phyloP scores from a whole-genome alignment of 2,797 vertebrate species.

The Chelmon rostratus region DNA sequence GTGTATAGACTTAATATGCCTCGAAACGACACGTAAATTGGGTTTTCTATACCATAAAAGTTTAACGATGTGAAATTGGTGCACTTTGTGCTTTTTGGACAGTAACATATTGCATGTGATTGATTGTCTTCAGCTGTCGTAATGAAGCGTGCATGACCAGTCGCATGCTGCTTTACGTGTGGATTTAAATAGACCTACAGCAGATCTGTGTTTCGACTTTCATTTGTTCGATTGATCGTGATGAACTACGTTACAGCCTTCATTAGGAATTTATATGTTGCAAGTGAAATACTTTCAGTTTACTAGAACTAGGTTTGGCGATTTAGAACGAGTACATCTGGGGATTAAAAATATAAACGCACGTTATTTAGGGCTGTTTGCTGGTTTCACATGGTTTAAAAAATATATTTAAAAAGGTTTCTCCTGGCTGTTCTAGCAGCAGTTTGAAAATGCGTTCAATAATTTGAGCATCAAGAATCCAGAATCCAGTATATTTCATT shows the following conservation, averaged over 20 bases:
- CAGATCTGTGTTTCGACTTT: background rate
- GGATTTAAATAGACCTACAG: background rate
- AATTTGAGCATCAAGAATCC: background rate
- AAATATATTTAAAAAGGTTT: background rate
- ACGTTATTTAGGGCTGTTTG: background rate
- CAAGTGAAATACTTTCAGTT: background rate
- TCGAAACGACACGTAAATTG: accelerated
- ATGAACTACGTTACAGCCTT: background rate
- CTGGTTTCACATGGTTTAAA: background rate
- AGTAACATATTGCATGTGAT: background rate
- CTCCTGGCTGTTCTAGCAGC: background rate
- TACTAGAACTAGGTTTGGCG: background rate
- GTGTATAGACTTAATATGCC: background rate
- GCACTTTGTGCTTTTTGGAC: background rate
- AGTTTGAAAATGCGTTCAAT: background rate
- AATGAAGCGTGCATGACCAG: background rate
- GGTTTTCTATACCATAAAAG: background rate
- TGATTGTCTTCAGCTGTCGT: background rate
- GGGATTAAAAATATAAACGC: background rate
- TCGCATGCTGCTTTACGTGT: background rate
- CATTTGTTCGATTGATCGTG: background rate
- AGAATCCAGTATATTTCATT: no score
- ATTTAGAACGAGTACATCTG: background rate
- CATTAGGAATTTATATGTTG: background rate
- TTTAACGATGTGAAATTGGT: background rate